A percentile compares a stretch with the other conserved stretches of the same genome.
phyloP scores from a whole-genome alignment of 2,797 vertebrate species.

The Diglossa cyanea region DNA sequence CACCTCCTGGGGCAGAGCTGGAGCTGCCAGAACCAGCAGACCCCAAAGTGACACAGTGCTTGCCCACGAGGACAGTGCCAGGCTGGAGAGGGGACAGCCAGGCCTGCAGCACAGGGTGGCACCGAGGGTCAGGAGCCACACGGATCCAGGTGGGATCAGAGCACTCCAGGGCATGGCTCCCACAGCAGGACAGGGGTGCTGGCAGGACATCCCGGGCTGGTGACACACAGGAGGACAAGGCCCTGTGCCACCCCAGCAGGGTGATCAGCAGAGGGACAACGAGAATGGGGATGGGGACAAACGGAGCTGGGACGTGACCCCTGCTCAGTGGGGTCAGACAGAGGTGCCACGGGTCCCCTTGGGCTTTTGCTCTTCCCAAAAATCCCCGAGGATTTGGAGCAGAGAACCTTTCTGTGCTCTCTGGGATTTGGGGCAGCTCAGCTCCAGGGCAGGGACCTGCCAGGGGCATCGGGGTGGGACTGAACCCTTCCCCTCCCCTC shows the following conservation, averaged over 20 bases:
- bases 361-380: background rate
- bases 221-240: background rate
- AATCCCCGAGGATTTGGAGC: background rate
- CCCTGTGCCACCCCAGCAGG: background rate
- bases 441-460: background rate
- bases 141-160: background rate
- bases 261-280: accelerated
- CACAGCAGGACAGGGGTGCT: background rate
- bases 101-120: background rate
- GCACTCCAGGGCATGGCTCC: accelerated
- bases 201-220: accelerated
- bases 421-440: background rate
- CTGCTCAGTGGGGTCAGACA: accelerated
- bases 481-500: background rate
- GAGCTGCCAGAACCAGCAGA: background rate
- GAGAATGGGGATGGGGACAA: accelerated
- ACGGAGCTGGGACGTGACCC: too few relatives aligned
- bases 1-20: background rate
- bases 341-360: background rate
- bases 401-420: background rate
- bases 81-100: background rate
- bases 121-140: background rate
- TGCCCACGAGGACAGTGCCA: background rate
- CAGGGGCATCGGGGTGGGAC: accelerated
- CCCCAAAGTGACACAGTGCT: accelerated